Conservation (phyloP, 2,888 invertebrate species). For the Trachelus iudaicus region DNA sequence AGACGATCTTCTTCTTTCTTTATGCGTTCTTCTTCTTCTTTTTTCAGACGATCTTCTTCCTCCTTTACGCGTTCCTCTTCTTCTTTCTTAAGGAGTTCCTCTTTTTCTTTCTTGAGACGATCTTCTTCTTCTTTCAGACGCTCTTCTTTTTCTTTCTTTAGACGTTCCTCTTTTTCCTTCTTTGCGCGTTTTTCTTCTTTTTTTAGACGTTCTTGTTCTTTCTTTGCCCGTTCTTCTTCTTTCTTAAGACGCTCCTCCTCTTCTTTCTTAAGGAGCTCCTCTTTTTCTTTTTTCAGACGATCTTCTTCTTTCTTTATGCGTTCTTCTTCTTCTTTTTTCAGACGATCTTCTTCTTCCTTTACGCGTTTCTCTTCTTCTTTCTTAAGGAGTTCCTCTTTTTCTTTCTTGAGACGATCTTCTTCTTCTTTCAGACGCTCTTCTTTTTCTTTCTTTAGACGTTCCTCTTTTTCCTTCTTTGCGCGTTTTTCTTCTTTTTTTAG, state of each 20-base stretch:
- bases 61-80: conserved; percentile 7
- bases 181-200: conserved; percentile 15
- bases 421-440: conserved; percentile 39
- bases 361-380: conserved; percentile 51
- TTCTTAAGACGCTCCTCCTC: conserved; percentile 39
- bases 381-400: conserved; percentile 24
- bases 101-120: conserved; percentile 20
- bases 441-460: conserved; percentile 33
- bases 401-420: conserved; percentile 28
- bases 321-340: conserved; percentile 29
- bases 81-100: conserved; percentile 18
- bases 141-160: conserved; percentile 31
- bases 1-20: conserved; percentile 37
- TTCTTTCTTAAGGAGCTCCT: conserved; percentile 43
- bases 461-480: conserved; percentile 4
- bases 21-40: conserved; percentile 39
- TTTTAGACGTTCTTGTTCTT: conserved; percentile 59
- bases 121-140: conserved; percentile 16
- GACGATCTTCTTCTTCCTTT: conserved; percentile 55
- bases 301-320: conserved; percentile 24
- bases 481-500: conserved; percentile 19
- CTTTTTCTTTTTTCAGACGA: conserved; percentile 32
- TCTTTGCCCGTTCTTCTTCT: too few relatives aligned
- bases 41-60: conserved; percentile 51
- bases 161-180: conserved; percentile 29